phyloP scores from a whole-genome alignment of 2,113 vertebrate genomes.

The Tor tambroides region DNA sequence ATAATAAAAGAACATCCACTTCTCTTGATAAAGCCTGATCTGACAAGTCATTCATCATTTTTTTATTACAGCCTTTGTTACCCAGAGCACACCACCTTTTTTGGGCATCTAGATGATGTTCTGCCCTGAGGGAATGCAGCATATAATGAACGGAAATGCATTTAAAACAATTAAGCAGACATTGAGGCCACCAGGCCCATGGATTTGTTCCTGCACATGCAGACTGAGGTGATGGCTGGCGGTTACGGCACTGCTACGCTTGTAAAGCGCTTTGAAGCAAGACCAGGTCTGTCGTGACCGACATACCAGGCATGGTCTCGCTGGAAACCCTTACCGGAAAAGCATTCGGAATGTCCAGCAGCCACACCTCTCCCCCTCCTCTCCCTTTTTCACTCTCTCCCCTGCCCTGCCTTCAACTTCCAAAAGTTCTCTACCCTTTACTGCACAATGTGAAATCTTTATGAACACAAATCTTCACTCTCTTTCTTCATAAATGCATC shows the following conservation, averaged over 20 bases:
- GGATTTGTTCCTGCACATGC: neutral
- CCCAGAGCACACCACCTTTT: neutral
- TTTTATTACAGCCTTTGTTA: neutral
- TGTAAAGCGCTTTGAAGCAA: constrained; percentile 25
- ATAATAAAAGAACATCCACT: constrained; percentile 11
- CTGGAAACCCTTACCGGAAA: constrained; percentile 41
- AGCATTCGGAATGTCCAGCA: neutral
- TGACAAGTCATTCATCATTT: constrained; percentile 6
- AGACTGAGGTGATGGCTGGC: neutral
- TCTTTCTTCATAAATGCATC: neutral
- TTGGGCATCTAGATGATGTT: constrained; percentile 17
- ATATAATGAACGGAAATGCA: constrained; percentile 42
- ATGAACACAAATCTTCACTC: neutral
- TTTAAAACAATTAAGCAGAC: constrained; percentile 44
- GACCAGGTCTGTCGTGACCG: constrained; percentile 33
- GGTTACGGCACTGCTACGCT: neutral
- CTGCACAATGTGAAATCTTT: neutral
- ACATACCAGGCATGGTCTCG: constrained; percentile 42
- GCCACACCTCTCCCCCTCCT: constrained; percentile 50
- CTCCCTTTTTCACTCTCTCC: constrained; percentile 60
- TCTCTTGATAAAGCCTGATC: neutral
- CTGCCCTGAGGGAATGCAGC: neutral
- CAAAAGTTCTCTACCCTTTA: neutral
- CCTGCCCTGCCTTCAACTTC: neutral
- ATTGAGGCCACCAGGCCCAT: constrained; percentile 3